Base-by-base conservation (phyloP, 2,888 invertebrate genomes). In the Matsumyia berberina region DNA sequence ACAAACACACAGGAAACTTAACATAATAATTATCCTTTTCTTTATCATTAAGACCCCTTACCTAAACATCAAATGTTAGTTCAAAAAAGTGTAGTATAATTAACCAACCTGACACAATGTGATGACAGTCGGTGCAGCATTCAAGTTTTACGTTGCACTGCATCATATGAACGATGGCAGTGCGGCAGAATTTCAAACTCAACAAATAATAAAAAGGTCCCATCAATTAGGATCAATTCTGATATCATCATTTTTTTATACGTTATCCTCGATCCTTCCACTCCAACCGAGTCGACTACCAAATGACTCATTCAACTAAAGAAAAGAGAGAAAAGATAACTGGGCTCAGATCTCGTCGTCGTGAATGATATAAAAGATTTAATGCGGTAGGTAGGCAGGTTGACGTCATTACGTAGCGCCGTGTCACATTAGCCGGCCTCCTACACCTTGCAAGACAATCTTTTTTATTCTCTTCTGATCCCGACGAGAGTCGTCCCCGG, bases 391-490 rank as follows among this genome's bases (percentile, higher is more conserved):
- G 85, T 85, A 85, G 79, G 69, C 37, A 74, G 70, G 74, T 80
- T 85, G 85, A 85, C 69, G 85, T 85, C 80, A 85, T 76, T 76
- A 79, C 62, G 58, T 77, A 79, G 66, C 76, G 86, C 70, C 86
- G 85, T 87, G 87, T 87, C 87, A 86, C 86, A 73, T 81, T 73
- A 86, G 76, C 83, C 87, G 85, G 81, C 87, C 86, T 87, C 87
- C 83, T 86, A 87, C 86, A 86, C 83, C 86, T 86, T 86, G 78
- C 86, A 4, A 57, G 39, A 39, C 31, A 57, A 74, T 85, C 64
- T 46, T 31, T 49, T 31, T 46, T 12, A 24, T 35, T 24, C 17
- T 51, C 42, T 19, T 53, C 46, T 4, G 4, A 24, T 24, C 2
- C 24, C 24, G 24, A 24, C 2, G 24, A 24, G 24, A 24, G 33